Evolutionary conservation across 1,140 invertebrate genomes (phyloP).

Genomic region (Hermetia illucens): DNA sequence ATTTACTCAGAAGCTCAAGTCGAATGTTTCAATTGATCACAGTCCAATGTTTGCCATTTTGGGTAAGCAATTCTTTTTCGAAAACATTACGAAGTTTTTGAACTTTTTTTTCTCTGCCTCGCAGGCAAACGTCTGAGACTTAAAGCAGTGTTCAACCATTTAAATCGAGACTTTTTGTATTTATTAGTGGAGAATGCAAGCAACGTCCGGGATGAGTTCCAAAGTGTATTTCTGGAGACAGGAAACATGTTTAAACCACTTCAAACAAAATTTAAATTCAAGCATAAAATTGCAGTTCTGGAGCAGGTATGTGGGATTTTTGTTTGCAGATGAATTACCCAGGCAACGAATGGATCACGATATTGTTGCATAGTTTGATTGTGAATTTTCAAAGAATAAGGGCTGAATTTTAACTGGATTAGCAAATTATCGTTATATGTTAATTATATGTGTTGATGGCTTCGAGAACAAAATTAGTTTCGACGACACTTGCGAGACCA

Average conservation of each 20-base stretch:
- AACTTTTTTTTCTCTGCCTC: no score
- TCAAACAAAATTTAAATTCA: conserved; percentile 11
- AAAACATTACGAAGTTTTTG: not conserved
- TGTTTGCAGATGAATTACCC: no score
- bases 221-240: conserved; percentile 21
- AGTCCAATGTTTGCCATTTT: conserved; percentile 26
- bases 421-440: no score
- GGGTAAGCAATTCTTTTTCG: conserved; percentile 10
- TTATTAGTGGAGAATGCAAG: conserved; percentile 14
- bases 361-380: no score
- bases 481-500: no score
- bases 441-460: no score
- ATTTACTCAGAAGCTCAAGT: conserved; percentile 18
- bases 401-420: no score
- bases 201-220: not conserved
- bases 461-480: no score
- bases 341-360: no score
- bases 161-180: conserved; percentile 22
- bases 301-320: conserved; percentile 17
- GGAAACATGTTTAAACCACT: conserved; percentile 20
- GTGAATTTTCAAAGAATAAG: no score
- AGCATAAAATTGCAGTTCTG: conserved; percentile 24
- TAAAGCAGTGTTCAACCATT: conserved; percentile 20
- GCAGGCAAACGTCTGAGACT: conserved; percentile 20
- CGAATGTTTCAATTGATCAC: conserved; percentile 8